A percentile compares a stretch with the other conserved stretches of the same genome.
Conservation (phyloP, 2,888 invertebrate species). For the Neelides folsomi region DNA sequence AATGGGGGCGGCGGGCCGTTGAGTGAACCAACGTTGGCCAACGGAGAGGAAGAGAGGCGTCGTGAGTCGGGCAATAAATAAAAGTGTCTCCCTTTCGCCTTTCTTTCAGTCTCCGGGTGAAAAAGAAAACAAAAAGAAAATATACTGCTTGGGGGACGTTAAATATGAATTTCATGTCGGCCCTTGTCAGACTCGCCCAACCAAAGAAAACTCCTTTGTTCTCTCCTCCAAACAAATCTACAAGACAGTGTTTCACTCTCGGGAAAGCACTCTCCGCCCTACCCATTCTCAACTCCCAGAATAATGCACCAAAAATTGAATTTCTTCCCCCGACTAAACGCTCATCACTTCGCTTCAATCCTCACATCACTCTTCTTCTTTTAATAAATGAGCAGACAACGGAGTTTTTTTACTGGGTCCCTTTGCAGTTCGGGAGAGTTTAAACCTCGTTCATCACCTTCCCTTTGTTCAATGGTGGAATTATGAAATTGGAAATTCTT, state of each 20-base stretch:
- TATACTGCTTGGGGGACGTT: conserved; percentile 8
- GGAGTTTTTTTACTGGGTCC: too few relatives aligned
- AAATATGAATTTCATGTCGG: conserved; percentile 20
- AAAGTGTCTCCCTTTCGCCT: conserved; percentile 20
- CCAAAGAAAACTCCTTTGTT: conserved; percentile 25
- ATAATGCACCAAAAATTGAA: too few relatives aligned
- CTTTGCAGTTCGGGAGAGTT: too few relatives aligned
- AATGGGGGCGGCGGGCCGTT: conserved; percentile 2
- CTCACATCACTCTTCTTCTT: too few relatives aligned
- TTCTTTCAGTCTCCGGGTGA: conserved; percentile 2
- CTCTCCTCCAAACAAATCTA: conserved; percentile 8
- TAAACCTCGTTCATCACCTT: too few relatives aligned
- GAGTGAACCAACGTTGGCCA: neutral
- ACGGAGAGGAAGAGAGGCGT: conserved; percentile 15
- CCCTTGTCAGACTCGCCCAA: conserved; percentile 17
- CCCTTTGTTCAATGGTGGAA: too few relatives aligned
- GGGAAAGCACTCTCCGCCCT: neutral
- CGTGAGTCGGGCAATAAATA: conserved; percentile 28
- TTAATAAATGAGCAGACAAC: too few relatives aligned
- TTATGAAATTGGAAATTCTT: too few relatives aligned
- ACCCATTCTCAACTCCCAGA: neutral
- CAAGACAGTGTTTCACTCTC: too few relatives aligned
- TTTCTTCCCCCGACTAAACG: too few relatives aligned
- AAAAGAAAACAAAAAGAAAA: conserved; percentile 11
- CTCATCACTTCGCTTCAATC: too few relatives aligned